Evolutionary conservation across 2,888 invertebrate species (phyloP), one percentile per base, ranked within the genome.

Genomic region (Mechanitis mazaeus): DNA sequence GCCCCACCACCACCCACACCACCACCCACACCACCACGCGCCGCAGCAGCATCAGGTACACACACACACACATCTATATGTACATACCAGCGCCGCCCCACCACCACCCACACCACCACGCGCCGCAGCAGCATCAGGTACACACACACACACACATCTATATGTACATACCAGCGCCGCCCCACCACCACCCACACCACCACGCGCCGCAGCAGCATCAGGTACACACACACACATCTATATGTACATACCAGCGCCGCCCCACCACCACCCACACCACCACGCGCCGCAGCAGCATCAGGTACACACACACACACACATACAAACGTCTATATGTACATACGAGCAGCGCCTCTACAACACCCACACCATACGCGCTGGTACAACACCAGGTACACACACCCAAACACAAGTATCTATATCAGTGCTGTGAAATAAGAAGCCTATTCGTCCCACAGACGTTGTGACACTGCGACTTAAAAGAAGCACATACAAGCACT

Each of bases 101-200:
- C n/a, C n/a, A n/a, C n/a, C n/a, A n/a, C n/a, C n/a, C n/a, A n/a
- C n/a, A n/a, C n/a, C n/a, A n/a, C n/a, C n/a, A n/a, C n/a, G n/a
- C n/a, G n/a, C n/a, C n/a, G n/a, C n/a, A n/a, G n/a, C n/a, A n/a
- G n/a, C n/a, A n/a, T n/a, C n/a, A n/a, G n/a, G n/a, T n/a, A n/a
- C n/a, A n/a, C n/a, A n/a, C n/a, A n/a, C n/a, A n/a, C n/a, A n/a
- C n/a, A n/a, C n/a, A n/a, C n/a, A n/a, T n/a, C n/a, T n/a, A 93
- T 77, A 91, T 95, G 72, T 95, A 94, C 90, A 94, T 95, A 81
- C 94, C 94, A 79, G 94, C 94, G 77, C 92, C 94, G 78, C 92
- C 91, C 69, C 87, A 83, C 72, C 88, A 85, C 78, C 84, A 84
- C 76, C 81, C 82, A 65, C 85, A 82, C 69, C 88, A 94, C 76